These are phyloP conservation scores for Tenthredo amoena DNA, from an alignment of 2,888 invertebrate species.

Conservation along the genomic window DNA sequence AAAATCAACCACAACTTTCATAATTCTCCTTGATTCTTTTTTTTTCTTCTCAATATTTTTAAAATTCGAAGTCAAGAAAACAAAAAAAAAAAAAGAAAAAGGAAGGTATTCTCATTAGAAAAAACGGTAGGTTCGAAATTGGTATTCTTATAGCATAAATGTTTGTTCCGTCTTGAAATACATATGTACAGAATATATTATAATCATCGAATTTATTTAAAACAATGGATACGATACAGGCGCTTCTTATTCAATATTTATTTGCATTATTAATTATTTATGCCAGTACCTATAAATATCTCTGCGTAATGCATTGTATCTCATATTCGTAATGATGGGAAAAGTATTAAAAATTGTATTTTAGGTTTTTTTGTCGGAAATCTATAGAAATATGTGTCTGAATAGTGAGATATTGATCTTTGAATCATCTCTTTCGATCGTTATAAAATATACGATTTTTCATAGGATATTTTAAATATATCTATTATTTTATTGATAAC, in stretches of 20 bases:
- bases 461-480: too few relatives aligned
- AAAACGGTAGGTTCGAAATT: background rate
- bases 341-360: too few relatives aligned
- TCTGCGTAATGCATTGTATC: too few relatives aligned
- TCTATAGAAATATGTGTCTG: background rate
- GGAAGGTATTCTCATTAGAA: background rate
- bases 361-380: background rate
- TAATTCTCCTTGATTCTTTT: background rate
- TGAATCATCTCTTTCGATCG: background rate
- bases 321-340: too few relatives aligned
- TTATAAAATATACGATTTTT: background rate
- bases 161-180: background rate
- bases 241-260: background rate
- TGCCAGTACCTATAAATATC: too few relatives aligned
- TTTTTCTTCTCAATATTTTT: background rate
- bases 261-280: too few relatives aligned
- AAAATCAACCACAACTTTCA: slow-evolving; percentile 10
- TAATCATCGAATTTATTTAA: background rate
- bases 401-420: background rate
- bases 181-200: background rate
- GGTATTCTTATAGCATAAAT: background rate
- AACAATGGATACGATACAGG: background rate
- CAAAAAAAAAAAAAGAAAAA: background rate
- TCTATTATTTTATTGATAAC: too few relatives aligned
- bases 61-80: background rate